phyloP scores from a whole-genome alignment of 2,888 invertebrate genomes.

The Yponomeuta plumbellus region DNA sequence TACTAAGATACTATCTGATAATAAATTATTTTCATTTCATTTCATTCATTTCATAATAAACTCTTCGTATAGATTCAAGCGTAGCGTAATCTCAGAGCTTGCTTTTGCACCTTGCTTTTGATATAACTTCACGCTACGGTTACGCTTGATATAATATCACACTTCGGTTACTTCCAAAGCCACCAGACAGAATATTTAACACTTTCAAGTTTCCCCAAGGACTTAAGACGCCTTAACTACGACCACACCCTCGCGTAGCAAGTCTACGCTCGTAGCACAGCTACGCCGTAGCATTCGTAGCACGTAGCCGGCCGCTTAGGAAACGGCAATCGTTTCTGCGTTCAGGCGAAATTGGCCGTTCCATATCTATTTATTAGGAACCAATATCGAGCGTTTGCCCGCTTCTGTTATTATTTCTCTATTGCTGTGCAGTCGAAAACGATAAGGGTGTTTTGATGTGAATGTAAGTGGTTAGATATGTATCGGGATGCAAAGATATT shows the following conservation, averaged over 20 bases:
- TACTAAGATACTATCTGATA: too few relatives aligned
- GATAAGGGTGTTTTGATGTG: background rate
- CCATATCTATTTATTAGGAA: conserved; percentile 7
- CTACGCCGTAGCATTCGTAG: conserved; percentile 50
- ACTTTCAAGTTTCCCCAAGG: background rate
- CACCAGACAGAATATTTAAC: too few relatives aligned
- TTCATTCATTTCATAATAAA: too few relatives aligned
- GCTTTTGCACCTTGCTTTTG: too few relatives aligned
- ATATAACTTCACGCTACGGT: too few relatives aligned
- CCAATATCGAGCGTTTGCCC: background rate
- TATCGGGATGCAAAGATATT: background rate
- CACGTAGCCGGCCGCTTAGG: conserved; percentile 45
- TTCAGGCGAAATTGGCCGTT: conserved; percentile 7
- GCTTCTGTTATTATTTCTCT: background rate
- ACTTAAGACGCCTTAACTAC: background rate
- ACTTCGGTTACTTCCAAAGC: too few relatives aligned
- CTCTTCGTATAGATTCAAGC: too few relatives aligned
- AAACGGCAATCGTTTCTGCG: conserved; percentile 28
- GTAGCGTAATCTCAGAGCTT: too few relatives aligned
- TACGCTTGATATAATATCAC: too few relatives aligned
- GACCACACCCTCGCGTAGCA: conserved; percentile 24
- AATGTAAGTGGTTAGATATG: background rate
- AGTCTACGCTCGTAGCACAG: conserved; percentile 21
- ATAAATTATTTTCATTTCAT: too few relatives aligned
- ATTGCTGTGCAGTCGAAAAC: background rate